These are phyloP conservation scores for Lasioglossum oenotherae DNA, from an alignment of 2,888 invertebrate genomes.

Conservation along the genomic window DNA sequence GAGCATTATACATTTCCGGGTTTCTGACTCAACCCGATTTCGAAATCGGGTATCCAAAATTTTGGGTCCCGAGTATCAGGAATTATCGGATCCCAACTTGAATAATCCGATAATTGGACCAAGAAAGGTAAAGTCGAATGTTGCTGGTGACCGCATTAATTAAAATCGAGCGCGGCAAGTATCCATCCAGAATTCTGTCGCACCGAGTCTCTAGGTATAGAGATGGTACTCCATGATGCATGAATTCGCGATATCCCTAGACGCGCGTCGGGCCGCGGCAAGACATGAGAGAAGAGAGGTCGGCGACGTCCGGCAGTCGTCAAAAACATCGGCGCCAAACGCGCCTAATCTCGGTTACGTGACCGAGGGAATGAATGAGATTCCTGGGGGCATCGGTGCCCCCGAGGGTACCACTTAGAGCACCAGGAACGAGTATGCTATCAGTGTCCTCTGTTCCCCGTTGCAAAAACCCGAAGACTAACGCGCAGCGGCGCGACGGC, in stretches of 20 bases:
- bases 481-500: slow-evolving; percentile 67
- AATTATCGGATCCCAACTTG: no score
- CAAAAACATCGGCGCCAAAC: slow-evolving; percentile 59
- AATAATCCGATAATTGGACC: no score
- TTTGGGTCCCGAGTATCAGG: no score
- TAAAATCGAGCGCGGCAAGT: background rate
- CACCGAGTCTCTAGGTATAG: background rate
- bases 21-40: no score
- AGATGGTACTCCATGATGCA: slow-evolving; percentile 2
- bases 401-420: slow-evolving; percentile 38
- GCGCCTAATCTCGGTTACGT: slow-evolving; percentile 63
- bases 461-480: slow-evolving; percentile 69
- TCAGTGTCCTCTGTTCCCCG: slow-evolving; percentile 40
- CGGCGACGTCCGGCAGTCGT: slow-evolving; percentile 4
- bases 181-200: no score
- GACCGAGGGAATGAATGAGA: slow-evolving; percentile 60
- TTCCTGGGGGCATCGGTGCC: slow-evolving; percentile 27
- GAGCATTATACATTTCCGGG: no score
- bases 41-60: no score
- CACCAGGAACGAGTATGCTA: slow-evolving; percentile 56
- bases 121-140: no score
- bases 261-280: background rate
- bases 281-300: no score
- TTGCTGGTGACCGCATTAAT: background rate
- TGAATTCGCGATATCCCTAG: background rate